These are phyloP conservation scores for Crocuta crocuta DNA, from an alignment of 2,113 vertebrate genomes.

Conservation along the genomic window DNA sequence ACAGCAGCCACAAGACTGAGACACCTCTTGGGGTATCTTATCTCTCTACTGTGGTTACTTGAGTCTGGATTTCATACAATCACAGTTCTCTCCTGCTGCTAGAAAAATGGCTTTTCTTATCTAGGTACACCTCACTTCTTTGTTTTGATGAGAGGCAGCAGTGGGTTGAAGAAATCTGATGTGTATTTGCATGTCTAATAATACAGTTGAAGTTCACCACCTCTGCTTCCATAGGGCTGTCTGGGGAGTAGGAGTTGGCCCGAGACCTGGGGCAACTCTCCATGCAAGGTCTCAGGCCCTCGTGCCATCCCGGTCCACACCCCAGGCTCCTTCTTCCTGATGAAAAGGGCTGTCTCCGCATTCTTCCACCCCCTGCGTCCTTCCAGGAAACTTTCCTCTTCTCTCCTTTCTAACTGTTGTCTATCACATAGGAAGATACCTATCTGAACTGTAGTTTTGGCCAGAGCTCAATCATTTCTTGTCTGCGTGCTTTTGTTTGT, in stretches of 20 bases:
- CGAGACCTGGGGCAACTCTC: background rate
- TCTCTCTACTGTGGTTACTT: background rate
- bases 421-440: background rate
- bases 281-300: background rate
- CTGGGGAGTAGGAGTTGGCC: background rate
- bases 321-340: background rate
- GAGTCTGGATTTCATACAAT: background rate
- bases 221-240: background rate
- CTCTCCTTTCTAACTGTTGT: background rate
- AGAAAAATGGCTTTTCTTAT: background rate
- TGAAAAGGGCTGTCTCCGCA: background rate
- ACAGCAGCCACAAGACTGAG: background rate
- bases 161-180: background rate
- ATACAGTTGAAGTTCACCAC: background rate
- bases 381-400: background rate
- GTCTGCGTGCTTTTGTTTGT: background rate
- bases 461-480: background rate
- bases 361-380: rapidly evolving
- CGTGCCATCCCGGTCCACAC: background rate
- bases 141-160: background rate
- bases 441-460: background rate
- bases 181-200: background rate
- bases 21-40: background rate
- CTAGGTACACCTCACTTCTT: background rate
- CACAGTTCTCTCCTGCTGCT: background rate